Percentiles rank a stretch among this genome's conserved stretches.
These are phyloP conservation scores for Tretioscincus oriximinensis DNA, from an alignment of 2,113 vertebrate genomes.

Conservation along the genomic window DNA sequence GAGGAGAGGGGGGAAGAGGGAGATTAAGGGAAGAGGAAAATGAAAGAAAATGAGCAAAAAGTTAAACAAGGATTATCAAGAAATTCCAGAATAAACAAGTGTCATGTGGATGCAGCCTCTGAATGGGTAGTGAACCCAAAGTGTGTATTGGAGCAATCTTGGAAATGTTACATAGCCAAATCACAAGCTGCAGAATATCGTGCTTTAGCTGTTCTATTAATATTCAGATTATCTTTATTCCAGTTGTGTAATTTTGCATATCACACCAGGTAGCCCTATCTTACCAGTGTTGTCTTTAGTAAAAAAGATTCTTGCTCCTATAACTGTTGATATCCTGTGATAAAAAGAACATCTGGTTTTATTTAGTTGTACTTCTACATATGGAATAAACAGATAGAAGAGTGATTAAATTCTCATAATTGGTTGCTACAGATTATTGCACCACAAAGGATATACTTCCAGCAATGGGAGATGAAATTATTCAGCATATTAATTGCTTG, in stretches of 20 bases:
- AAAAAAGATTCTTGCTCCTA: background rate
- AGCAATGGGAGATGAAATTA: constrained; percentile 19
- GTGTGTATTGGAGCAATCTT: constrained; percentile 37
- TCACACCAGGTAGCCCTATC: constrained; percentile 16
- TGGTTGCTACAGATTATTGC: constrained; percentile 4
- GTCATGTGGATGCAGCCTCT: background rate
- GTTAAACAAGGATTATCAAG: background rate
- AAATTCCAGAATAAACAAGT: too few relatives aligned
- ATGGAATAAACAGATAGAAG: background rate
- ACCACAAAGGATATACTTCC: background rate
- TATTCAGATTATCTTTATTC: background rate
- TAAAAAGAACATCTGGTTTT: background rate
- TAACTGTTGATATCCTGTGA: constrained; percentile 10
- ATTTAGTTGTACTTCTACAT: constrained; percentile 5
- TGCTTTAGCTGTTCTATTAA: background rate
- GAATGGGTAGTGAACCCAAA: constrained; percentile 38
- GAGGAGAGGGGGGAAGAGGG: too few relatives aligned
- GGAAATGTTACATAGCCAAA: constrained; percentile 13
- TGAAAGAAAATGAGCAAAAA: constrained; percentile 26
- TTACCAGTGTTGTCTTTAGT: constrained; percentile 5
- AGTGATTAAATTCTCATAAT: constrained; percentile 7
- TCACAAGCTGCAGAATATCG: background rate
- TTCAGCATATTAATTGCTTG: background rate
- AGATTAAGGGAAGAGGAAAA: background rate
- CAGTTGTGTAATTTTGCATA: background rate